These are phyloP conservation scores for Orius insidiosus DNA, from an alignment of 1,140 invertebrate species.

Conservation along the genomic window DNA sequence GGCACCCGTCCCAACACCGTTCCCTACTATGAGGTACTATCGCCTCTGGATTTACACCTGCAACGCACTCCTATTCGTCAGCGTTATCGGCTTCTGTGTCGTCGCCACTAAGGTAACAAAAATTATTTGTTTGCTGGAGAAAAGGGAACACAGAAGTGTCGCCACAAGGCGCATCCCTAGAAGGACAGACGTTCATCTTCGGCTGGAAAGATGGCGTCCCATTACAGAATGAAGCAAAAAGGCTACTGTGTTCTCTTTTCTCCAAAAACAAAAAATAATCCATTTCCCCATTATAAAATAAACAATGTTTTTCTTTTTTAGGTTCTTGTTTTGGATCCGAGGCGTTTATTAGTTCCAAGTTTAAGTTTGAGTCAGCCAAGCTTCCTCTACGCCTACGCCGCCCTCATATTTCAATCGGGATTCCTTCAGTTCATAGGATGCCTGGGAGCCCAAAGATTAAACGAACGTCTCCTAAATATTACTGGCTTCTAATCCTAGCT, in stretches of 20 bases:
- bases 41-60: conserved; percentile 84
- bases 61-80: conserved; percentile 67
- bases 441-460: conserved; percentile 58
- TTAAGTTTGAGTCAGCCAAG: conserved; percentile 52
- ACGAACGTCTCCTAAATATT: conserved; percentile 64
- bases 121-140: too few relatives aligned
- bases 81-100: conserved; percentile 60
- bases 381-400: conserved; percentile 68
- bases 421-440: conserved; percentile 45
- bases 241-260: too few relatives aligned
- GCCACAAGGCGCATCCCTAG: too few relatives aligned
- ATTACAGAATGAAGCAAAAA: too few relatives aligned
- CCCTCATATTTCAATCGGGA: conserved; percentile 47
- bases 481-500: conserved; percentile 64
- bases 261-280: too few relatives aligned
- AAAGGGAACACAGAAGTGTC: too few relatives aligned
- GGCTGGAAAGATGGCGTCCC: too few relatives aligned
- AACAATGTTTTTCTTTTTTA: conserved; percentile 9
- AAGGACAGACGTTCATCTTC: too few relatives aligned
- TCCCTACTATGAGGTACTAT: conserved; percentile 46
- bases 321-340: conserved; percentile 36
- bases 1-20: conserved; percentile 10
- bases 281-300: background rate
- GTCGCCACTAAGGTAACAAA: conserved; percentile 44
- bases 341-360: conserved; percentile 48